phyloP scores from a whole-genome alignment of 2,888 invertebrate genomes.

The Oligia latruncula region DNA sequence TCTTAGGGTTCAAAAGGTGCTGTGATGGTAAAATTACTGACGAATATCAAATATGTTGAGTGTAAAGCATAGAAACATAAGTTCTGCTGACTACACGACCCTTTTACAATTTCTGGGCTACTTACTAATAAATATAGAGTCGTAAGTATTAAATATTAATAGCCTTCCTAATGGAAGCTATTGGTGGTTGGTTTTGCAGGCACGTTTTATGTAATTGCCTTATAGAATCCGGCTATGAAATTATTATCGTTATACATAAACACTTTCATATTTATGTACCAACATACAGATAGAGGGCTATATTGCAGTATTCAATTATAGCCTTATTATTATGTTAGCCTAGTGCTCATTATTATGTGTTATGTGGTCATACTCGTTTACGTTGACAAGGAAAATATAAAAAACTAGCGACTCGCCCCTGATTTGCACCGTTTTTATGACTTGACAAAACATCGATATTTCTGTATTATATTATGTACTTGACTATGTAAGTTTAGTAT shows the following conservation, averaged over 20 bases:
- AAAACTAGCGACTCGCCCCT: background rate
- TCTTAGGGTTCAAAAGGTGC: background rate
- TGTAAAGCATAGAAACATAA: background rate
- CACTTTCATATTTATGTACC: background rate
- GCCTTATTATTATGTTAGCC: constrained; percentile 5
- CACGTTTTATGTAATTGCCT: constrained; percentile 27
- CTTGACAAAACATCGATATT: background rate
- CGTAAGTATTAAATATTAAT: constrained; percentile 17
- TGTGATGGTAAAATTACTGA: background rate
- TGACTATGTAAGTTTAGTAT: background rate
- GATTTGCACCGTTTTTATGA: background rate
- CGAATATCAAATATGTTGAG: background rate
- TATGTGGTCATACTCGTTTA: constrained; percentile 2
- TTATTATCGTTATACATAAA: background rate
- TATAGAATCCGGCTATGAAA: constrained; percentile 14
- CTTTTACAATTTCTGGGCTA: background rate
- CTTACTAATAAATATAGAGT: background rate
- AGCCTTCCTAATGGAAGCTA: constrained; percentile 5
- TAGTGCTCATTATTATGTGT: constrained; percentile 6
- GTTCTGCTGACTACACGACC: background rate
- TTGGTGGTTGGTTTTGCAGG: constrained; percentile 4
- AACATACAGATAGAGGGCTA: background rate
- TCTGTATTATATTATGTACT: background rate
- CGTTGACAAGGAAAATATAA: constrained; percentile 19
- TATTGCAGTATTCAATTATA: constrained; percentile 12